phyloP scores from a whole-genome alignment of 2,888 invertebrate species.

The Aradus depressus region DNA sequence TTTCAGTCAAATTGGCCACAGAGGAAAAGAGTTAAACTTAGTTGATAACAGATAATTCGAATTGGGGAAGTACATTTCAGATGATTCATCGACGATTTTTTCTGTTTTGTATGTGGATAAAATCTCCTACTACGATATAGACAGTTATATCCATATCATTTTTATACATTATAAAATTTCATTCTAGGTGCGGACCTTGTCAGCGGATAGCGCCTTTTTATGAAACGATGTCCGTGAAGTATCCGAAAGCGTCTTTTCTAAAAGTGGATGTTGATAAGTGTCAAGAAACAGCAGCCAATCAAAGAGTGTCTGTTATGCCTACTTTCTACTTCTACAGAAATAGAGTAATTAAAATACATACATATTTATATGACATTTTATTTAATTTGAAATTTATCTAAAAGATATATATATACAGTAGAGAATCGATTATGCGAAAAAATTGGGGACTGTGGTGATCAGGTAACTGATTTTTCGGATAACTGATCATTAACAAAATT shows the following conservation, averaged over 20 bases:
- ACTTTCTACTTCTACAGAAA: slow-evolving; percentile 94
- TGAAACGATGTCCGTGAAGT: slow-evolving; percentile 76
- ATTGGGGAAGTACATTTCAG: background rate
- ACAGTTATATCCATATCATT: background rate
- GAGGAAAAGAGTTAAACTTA: no score
- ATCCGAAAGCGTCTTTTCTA: slow-evolving; percentile 77
- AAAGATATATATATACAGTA: no score
- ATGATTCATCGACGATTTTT: background rate
- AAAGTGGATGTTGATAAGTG: slow-evolving; percentile 94
- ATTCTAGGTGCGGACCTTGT: slow-evolving; percentile 88
- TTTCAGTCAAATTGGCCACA: no score
- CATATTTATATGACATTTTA: no score
- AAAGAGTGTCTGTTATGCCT: slow-evolving; percentile 93
- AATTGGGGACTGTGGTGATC: no score
- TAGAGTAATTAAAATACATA: no score
- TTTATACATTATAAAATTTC: slow-evolving; percentile 2
- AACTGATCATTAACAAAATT: no score
- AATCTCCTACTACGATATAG: background rate
- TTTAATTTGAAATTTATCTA: no score
- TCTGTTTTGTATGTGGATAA: background rate
- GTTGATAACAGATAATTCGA: no score
- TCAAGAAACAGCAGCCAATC: slow-evolving; percentile 71
- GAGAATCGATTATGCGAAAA: no score
- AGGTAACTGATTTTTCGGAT: no score
- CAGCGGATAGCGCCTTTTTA: slow-evolving; percentile 87